Evolutionary conservation across 2,888 invertebrate genomes (phyloP).

Genomic region (Cephus nigrinus): DNA sequence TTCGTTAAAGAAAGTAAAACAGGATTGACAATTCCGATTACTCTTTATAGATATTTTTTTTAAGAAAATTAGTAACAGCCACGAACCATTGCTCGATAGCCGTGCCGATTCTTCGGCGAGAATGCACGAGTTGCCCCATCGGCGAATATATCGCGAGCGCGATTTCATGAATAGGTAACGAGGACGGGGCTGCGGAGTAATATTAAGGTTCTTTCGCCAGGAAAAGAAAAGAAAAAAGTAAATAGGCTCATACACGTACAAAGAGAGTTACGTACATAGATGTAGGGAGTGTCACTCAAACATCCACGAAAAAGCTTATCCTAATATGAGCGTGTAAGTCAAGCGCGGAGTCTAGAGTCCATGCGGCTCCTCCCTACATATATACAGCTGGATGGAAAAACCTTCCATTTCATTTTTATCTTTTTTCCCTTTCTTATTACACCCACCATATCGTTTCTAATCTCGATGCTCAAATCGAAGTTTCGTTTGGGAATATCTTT

Average conservation of each 20-base stretch:
- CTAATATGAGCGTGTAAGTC: not conserved
- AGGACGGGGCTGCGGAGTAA: conserved; percentile 7
- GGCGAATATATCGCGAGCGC: conserved; percentile 10
- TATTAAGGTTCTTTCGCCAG: conserved; percentile 3
- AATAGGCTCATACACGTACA: not conserved
- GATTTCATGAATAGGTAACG: conserved; percentile 22
- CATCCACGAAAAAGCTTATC: not conserved
- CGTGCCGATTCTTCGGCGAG: not conserved
- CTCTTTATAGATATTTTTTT: not conserved
- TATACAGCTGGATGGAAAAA: not conserved
- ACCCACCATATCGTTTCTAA: not conserved
- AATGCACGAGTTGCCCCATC: not conserved
- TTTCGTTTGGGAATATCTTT: not conserved
- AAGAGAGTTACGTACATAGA: not conserved
- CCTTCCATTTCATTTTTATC: not conserved
- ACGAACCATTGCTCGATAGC: not conserved
- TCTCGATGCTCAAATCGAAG: not conserved
- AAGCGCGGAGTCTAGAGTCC: not conserved
- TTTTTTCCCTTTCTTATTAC: not conserved
- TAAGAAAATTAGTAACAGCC: not conserved
- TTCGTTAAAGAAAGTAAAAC: not conserved
- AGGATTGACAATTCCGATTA: not conserved
- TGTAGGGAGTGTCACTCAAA: not conserved
- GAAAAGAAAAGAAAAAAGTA: not conserved
- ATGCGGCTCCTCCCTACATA: not conserved